Evolutionary conservation across 2,113 vertebrate species (phyloP).

Genomic region (Microtus ochrogaster): DNA sequence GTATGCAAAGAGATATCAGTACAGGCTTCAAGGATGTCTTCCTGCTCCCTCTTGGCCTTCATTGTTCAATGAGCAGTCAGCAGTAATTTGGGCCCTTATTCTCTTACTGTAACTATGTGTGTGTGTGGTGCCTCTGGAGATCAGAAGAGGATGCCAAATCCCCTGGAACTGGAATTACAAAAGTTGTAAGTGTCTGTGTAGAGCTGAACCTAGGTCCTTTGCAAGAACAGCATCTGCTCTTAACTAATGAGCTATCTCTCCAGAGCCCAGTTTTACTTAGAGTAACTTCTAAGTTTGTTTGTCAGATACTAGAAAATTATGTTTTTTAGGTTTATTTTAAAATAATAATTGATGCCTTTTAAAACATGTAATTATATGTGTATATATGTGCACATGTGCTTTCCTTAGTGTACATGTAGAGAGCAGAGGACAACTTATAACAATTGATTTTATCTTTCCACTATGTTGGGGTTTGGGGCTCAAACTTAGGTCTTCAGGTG

Average conservation of each 20-base stretch:
- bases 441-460: background rate
- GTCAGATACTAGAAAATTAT: background rate
- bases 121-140: background rate
- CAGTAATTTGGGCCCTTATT: background rate
- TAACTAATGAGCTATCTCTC: background rate
- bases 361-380: background rate
- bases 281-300: background rate
- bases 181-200: background rate
- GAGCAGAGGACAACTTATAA: background rate
- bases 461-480: too few relatives aligned
- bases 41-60: background rate
- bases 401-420: background rate
- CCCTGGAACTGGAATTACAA: background rate
- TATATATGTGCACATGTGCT: background rate
- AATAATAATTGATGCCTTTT: background rate
- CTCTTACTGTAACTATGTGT: background rate
- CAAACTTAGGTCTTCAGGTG: background rate
- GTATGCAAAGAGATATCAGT: too few relatives aligned
- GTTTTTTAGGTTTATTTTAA: background rate
- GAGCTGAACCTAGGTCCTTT: background rate
- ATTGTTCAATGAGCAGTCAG: background rate
- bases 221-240: background rate
- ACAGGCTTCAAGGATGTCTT: background rate
- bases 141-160: background rate
- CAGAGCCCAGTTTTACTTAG: background rate